Conservation (phyloP, 2,888 invertebrate species). For the Acanthococcus lagerstroemiae region DNA sequence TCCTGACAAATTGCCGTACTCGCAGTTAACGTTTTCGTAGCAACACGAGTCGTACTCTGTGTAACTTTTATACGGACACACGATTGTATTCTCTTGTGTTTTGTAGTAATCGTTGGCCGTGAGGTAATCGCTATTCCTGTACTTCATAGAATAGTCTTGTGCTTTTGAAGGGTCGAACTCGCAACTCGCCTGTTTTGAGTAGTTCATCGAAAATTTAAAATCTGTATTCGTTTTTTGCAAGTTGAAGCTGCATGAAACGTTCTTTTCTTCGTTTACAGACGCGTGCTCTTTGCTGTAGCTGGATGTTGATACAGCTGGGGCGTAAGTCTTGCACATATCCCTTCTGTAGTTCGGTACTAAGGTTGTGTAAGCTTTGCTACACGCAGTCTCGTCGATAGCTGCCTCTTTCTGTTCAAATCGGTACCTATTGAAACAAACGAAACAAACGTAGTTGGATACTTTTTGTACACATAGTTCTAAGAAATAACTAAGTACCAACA, state of each 20-base stretch:
- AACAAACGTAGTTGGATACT: too few relatives aligned
- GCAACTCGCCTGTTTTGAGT: not conserved
- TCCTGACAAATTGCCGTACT: not conserved
- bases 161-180: not conserved
- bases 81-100: not conserved
- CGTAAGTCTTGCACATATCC: too few relatives aligned
- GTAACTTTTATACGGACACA: not conserved
- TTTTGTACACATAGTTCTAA: too few relatives aligned
- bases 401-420: too few relatives aligned
- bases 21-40: not conserved
- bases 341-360: too few relatives aligned
- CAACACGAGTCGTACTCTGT: not conserved
- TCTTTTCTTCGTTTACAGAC: slow-evolving; percentile 8
- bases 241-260: slow-evolving; percentile 16
- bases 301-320: too few relatives aligned
- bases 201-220: slow-evolving; percentile 19
- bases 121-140: not conserved
- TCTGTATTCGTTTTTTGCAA: slow-evolving; percentile 18
- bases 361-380: too few relatives aligned
- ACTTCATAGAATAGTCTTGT: slow-evolving; percentile 6
- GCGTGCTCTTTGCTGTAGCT: too few relatives aligned
- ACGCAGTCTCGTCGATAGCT: too few relatives aligned
- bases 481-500: too few relatives aligned
- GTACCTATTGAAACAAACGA: too few relatives aligned
- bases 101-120: not conserved